Base-by-base conservation (phyloP, 2,888 invertebrate species). In the Subacronicta megacephala region DNA sequence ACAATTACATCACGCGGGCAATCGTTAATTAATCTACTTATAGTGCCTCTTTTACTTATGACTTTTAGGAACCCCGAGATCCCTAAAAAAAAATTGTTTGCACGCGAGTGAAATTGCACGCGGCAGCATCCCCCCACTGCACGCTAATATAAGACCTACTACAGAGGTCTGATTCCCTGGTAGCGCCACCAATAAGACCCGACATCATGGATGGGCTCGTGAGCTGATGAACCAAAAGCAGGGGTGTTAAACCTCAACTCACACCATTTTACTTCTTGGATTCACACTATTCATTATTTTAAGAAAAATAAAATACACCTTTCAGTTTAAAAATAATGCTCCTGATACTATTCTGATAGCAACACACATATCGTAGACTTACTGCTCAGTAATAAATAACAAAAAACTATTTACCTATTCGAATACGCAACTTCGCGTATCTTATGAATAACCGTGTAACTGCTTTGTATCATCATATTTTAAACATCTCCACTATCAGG, bases 121-220 rank as follows among this genome's bases (percentile, higher is more conserved):
- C 23, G 63, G 69, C 63, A 64, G 63, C 69, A 41, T 64, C 69
- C 63, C 63, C 54, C 18, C 63, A 64, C 63, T 67, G 69, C 63
- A 63, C 63, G 53, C 63, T 33, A 18, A 40, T 15, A n/a, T 16
- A 43, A 23, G 17, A 37, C 42, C 23, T 47, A 42, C 37, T 35
- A 13, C 7, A 12, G 29, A 31, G 4, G 15, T 42, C 44, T 50
- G 15, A 31, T 42, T 9, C 7, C 16, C 50, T 51, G 20, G 29
- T 46, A 26, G 3, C 26, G 7, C n/a, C 12, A 13, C 1, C 4
- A 12, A 13, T 15, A 12, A n/a, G 7, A n/a, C n/a, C 10, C 5
- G 10, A 10, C 26, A 4, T 3, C 10, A 26, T 26, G 26, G 7
- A 2, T 9, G 0, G 2, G 26, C 10, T n/a, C n/a, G n/a, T n/a